phyloP scores from a whole-genome alignment of 2,113 vertebrate genomes.

The Oceanodroma tethys region DNA sequence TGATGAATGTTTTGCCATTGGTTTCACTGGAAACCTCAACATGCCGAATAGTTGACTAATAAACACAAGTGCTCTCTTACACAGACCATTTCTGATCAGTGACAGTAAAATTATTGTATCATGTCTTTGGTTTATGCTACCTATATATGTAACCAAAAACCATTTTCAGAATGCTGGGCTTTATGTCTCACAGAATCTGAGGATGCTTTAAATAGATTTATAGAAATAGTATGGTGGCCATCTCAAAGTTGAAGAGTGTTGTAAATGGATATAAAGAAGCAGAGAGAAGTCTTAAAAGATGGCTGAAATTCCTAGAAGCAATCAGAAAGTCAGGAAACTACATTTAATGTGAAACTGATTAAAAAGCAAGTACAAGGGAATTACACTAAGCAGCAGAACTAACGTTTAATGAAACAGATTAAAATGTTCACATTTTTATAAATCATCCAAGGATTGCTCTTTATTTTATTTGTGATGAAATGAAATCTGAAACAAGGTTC shows the following conservation, averaged over 20 bases:
- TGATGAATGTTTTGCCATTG: neutral
- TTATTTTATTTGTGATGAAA: slow-evolving; percentile 25
- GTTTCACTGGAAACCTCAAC: slow-evolving; percentile 1
- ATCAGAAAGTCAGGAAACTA: neutral
- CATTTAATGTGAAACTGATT: neutral
- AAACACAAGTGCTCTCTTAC: neutral
- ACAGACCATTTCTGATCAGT: neutral
- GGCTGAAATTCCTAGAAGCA: neutral
- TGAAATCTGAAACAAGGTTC: neutral
- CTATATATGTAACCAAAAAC: neutral
- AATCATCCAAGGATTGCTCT: neutral
- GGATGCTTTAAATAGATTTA: neutral
- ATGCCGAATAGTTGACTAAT: neutral
- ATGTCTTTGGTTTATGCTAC: neutral
- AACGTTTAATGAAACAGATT: neutral
- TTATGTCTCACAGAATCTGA: neutral
- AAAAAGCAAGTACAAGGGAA: neutral
- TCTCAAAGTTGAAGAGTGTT: neutral
- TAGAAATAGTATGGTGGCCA: neutral
- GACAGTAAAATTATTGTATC: neutral
- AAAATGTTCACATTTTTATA: slow-evolving; percentile 7
- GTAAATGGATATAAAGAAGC: neutral
- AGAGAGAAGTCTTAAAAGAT: neutral
- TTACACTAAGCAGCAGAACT: neutral
- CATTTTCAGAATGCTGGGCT: neutral